Conservation (phyloP, 2,888 invertebrate species). For the Lasioglossum villosulum region DNA sequence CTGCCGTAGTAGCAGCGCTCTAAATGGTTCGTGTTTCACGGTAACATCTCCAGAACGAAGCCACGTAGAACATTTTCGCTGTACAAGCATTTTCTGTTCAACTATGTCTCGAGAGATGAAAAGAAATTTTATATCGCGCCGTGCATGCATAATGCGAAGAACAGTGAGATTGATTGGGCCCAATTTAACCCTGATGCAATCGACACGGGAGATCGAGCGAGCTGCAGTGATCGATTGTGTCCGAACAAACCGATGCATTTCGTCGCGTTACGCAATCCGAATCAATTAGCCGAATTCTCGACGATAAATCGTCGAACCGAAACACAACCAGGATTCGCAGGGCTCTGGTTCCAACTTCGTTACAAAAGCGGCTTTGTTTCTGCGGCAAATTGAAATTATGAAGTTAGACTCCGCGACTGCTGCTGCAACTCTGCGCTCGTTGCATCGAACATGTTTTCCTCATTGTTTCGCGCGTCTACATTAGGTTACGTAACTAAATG, state of each 20-base stretch:
- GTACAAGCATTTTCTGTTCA: not conserved
- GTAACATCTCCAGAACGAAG: too few relatives aligned
- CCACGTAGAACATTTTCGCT: too few relatives aligned
- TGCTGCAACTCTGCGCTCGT: not conserved
- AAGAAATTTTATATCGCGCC: not conserved
- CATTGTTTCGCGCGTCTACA: not conserved
- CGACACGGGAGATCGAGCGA: not conserved
- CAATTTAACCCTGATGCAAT: not conserved
- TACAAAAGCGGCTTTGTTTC: conserved; percentile 11
- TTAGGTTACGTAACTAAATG: not conserved
- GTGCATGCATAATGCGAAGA: not conserved
- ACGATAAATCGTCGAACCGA: conserved; percentile 3
- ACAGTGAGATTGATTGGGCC: not conserved
- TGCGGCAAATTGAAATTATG: conserved; percentile 15
- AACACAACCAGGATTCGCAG: not conserved
- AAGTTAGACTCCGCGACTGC: not conserved
- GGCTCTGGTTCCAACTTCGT: not conserved
- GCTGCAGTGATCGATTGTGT: not conserved
- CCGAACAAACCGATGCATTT: conserved; percentile 15
- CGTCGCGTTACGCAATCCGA: conserved; percentile 18
- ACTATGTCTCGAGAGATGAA: not conserved
- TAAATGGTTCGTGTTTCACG: too few relatives aligned
- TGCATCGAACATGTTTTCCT: not conserved
- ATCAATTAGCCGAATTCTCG: conserved; percentile 17
- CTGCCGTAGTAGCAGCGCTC: too few relatives aligned